Conservation (phyloP, 2,797 vertebrate genomes). For the Poliocrania exsul region DNA sequence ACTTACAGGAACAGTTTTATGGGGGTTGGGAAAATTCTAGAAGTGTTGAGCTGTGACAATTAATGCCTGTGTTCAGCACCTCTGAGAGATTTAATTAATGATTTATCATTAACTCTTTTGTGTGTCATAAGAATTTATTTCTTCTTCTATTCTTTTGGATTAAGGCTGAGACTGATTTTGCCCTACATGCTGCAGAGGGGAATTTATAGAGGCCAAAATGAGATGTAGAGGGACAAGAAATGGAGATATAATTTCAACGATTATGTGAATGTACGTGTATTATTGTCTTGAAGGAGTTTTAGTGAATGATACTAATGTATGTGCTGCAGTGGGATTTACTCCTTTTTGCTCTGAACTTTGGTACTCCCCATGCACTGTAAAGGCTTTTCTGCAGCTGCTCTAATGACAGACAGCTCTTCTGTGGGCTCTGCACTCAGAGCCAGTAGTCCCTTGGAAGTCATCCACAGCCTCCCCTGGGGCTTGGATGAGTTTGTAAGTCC, state of each 20-base stretch:
- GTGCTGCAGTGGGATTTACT: not conserved
- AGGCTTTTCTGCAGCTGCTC: not conserved
- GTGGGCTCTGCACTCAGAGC: not conserved
- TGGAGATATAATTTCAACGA: not conserved
- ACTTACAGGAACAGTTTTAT: not conserved
- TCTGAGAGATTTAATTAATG: not conserved
- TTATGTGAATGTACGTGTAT: not conserved
- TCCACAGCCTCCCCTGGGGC: not conserved
- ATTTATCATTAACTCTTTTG: not conserved
- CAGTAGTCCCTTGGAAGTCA: too few relatives aligned
- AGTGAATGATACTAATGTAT: not conserved
- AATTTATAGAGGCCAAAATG: not conserved
- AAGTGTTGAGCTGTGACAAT: constrained; percentile 3
- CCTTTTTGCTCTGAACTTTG: not conserved
- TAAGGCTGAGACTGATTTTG: not conserved
- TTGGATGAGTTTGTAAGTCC: not conserved
- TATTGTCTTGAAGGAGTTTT: not conserved
- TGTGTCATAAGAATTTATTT: fast-evolving
- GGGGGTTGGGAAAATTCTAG: not conserved
- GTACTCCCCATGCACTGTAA: not conserved
- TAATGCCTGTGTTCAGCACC: not conserved
- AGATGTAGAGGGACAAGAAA: not conserved
- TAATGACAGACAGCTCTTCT: not conserved
- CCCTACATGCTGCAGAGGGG: not conserved
- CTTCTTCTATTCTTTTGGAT: not conserved